phyloP scores from a whole-genome alignment of 2,888 invertebrate species.

The Drosophila quinaria region DNA sequence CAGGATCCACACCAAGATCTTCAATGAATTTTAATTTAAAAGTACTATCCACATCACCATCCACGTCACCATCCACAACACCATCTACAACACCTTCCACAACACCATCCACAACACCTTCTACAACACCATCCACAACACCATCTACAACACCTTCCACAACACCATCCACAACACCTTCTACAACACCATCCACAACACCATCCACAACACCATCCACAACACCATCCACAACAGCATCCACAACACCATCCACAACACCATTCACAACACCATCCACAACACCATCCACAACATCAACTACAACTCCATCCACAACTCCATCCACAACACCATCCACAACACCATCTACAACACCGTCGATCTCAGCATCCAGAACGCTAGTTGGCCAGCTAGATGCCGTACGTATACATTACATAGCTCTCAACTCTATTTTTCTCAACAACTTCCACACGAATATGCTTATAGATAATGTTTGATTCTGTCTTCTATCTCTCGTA shows the following conservation, averaged over 20 bases:
- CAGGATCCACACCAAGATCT: no score
- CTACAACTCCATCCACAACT: background rate
- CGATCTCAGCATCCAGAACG: background rate
- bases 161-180: background rate
- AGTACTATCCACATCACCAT: no score
- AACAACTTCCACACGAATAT: background rate
- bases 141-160: background rate
- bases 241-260: background rate
- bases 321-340: background rate
- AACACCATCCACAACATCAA: background rate
- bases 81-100: no score
- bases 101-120: no score
- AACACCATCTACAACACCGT: background rate
- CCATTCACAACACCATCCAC: conserved; percentile 2
- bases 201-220: background rate
- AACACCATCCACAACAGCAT: background rate
- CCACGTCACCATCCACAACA: no score
- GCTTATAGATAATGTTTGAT: background rate
- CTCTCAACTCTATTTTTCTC: background rate
- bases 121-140: no score
- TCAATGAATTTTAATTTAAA: no score
- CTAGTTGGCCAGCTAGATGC: background rate
- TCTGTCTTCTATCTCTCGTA: background rate
- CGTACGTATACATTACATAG: conserved; percentile 30
- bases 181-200: background rate